These are phyloP conservation scores for Strigamia maritima DNA, from an alignment of 2,888 invertebrate species.

Conservation along the genomic window DNA sequence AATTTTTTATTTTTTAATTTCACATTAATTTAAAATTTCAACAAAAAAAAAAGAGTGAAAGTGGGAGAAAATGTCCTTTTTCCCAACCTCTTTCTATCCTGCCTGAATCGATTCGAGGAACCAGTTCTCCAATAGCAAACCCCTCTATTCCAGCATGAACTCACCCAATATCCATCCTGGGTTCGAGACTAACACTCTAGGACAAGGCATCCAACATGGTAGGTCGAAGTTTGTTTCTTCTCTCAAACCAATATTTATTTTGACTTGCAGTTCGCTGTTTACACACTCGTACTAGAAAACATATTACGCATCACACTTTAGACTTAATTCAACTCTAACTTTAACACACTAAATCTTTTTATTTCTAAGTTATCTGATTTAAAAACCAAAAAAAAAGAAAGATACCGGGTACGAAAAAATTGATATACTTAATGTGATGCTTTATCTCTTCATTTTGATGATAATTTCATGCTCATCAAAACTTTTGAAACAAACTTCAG, in stretches of 20 bases:
- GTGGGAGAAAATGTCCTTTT: no score
- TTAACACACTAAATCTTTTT: background rate
- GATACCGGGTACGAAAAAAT: no score
- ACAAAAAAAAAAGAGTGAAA: background rate
- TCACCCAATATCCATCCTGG: background rate
- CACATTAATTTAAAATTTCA: background rate
- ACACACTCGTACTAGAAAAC: background rate
- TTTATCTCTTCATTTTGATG: background rate
- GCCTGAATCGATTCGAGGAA: background rate
- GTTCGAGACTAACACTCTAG: conserved; percentile 12
- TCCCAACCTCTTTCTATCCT: background rate
- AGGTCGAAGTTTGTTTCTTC: conserved; percentile 17
- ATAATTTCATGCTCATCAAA: background rate
- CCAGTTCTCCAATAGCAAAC: background rate
- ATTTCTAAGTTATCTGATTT: no score
- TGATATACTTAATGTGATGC: background rate
- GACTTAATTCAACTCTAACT: background rate
- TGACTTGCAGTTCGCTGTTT: background rate
- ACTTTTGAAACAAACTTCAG: background rate
- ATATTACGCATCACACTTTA: background rate
- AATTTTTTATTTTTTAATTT: background rate
- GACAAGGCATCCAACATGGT: background rate
- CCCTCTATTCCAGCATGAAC: background rate
- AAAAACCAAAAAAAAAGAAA: no score
- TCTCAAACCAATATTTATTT: conserved; percentile 9